Base-by-base conservation (phyloP, 2,113 vertebrate genomes). In the Proterorhinus semilunaris region DNA sequence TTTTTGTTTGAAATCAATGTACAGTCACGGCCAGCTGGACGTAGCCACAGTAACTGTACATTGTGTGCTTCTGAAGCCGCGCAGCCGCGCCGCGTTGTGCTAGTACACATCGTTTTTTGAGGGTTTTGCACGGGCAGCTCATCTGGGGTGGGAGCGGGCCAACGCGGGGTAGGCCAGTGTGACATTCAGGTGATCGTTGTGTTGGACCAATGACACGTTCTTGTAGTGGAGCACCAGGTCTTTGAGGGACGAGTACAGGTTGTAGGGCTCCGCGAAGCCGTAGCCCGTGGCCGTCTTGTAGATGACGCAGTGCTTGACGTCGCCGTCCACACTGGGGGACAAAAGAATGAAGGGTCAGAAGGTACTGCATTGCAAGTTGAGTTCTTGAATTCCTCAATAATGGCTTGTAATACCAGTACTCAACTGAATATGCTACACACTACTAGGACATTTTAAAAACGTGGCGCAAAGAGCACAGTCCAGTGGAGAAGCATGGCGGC, bases 161-260 rank as follows among this genome's bases (percentile, higher is more conserved):
- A 95, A 91, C 79, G 96, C 94, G 0, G 95, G 96, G 86, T 94
- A 93, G 21, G 95, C 95, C 17, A 98, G 92, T 0, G 95, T 96
- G 91, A 98, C 96, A 58, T 95, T 93, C 82, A 98, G 94, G 3
- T 96, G 95, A 83, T 98, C 96, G 2, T 97, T 98, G 94, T 98
- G 96, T 90, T 98, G 96, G 90, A 96, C 93, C 73, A 98, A 92
- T 1, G 96, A 98, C 0, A 94, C 94, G 71, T 96, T 94, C 86
- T 94, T 95, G 93, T 98, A 98, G 90, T 98, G 95, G 82, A 96
- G 90, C 74, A 98, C 95, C 89, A 98, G 92, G 79, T 96, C 95
- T 90, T 94, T 95, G 63, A 97, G 93, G 6, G 95, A 96, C 1
- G 93, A 92, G 9, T 96, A 98, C 63, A 98, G 93, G 86, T 98